Evolutionary conservation across 2,888 invertebrate species (phyloP), one percentile per base, ranked within the genome.

Genomic region (Ophraella communa): DNA sequence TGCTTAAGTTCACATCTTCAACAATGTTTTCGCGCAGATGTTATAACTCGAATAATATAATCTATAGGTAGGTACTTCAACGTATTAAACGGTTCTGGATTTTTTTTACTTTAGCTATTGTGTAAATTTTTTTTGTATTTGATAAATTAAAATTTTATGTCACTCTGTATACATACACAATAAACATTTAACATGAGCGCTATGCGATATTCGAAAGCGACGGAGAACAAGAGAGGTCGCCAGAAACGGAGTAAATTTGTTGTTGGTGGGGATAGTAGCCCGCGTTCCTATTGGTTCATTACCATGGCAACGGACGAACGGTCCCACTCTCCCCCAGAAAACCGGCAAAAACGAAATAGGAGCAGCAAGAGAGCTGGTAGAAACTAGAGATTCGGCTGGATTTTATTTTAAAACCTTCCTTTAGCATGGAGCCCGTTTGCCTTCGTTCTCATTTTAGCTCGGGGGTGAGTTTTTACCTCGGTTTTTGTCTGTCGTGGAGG

Each of bases 271-370:
- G 78, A 77, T 51, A 67, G 55, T 57, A 53, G 44, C 52, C 53
- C 67, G 74, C 62, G 56, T 60, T 68, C 68, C 76, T 70, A 78
- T 80, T 79, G 78, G 79, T 70, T 60, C 68, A 78, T 78, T 70
- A 66, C 75, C 78, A 78, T 77, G 73, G 78, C 76, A 76, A 79
- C 79, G 77, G 76, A 76, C 79, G 78, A 77, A 77, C 79, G 77
- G 76, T 74, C 70, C 76, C 76, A 74, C 74, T 64, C 66, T 63
- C 62, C 65, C 65, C 64, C 65, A 62, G 49, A 71, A 69, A 68
- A 72, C 74, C 73, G 74, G 77, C 78, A 80, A 81, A 80, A 81
- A 80, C 80, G 79, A 79, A 80, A 79, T 78, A 77, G 76, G 76
- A 75, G 72, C 75, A 76, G 69, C 70, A 66, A 71, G 21, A 47